Conservation (phyloP, 2,797 vertebrate species). For the Anguilla anguilla region DNA sequence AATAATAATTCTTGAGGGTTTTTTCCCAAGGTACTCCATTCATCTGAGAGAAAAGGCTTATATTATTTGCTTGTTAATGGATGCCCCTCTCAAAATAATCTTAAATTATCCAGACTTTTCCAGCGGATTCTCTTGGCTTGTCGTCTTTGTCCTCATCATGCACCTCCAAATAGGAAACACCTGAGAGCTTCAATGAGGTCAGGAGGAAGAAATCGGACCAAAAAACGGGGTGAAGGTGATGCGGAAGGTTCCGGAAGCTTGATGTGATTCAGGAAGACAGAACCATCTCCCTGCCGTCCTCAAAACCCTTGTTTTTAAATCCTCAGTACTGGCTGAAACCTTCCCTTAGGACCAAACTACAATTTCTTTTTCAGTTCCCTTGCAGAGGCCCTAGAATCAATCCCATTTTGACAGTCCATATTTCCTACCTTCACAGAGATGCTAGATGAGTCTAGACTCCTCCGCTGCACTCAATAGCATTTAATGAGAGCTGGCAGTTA, state of each 20-base stretch:
- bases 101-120: not conserved
- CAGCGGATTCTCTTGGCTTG: not conserved
- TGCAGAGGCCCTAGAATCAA: not conserved
- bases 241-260: not conserved
- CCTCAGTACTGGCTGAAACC: not conserved
- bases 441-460: not conserved
- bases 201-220: not conserved
- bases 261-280: not conserved
- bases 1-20: not conserved
- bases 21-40: not conserved
- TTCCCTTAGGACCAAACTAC: not conserved
- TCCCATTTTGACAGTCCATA: slow-evolving; percentile 5
- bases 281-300: not conserved
- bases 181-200: not conserved
- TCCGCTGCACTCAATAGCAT: not conserved
- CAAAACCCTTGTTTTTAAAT: not conserved
- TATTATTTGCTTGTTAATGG: not conserved
- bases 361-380: not conserved
- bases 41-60: not conserved
- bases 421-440: not conserved
- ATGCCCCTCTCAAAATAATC: not conserved
- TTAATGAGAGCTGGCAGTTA: not conserved
- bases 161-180: not conserved
- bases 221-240: not conserved
- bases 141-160: not conserved